A percentile compares a stretch with the other conserved stretches of the same genome.
phyloP scores from a whole-genome alignment of 2,113 vertebrate genomes.

The Craseonycteris thonglongyai region DNA sequence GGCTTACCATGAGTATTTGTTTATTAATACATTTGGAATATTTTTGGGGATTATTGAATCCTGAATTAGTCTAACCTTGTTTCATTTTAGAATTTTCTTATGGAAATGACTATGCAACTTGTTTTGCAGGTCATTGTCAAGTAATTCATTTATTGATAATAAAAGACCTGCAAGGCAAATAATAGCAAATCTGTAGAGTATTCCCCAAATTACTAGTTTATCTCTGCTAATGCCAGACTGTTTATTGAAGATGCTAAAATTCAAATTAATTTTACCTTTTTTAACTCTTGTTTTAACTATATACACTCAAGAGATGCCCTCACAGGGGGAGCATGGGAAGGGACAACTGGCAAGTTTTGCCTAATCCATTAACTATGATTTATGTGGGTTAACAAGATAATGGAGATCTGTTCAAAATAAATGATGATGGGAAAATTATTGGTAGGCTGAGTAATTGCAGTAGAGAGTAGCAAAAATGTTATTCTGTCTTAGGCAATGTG shows the following conservation, averaged over 20 bases:
- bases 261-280: conserved; percentile 20
- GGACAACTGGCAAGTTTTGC: not conserved
- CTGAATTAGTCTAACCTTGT: not conserved
- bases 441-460: not conserved
- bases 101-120: not conserved
- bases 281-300: not conserved
- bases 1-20: not conserved
- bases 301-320: not conserved
- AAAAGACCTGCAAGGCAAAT: conserved; percentile 7
- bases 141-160: conserved; percentile 13
- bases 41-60: conserved; percentile 17
- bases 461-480: not conserved
- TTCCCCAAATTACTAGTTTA: not conserved
- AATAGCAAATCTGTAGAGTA: not conserved
- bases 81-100: conserved; percentile 34
- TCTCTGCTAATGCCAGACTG: not conserved
- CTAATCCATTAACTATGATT: not conserved
- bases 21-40: not conserved
- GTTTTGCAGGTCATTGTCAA: not conserved
- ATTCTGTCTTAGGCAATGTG: not conserved
- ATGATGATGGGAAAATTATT: not conserved
- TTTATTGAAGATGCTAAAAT: not conserved
- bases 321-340: not conserved
- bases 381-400: not conserved
- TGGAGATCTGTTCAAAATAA: not conserved